Evolutionary conservation across 2,888 invertebrate species (phyloP).

Genomic region (Antitype chi): DNA sequence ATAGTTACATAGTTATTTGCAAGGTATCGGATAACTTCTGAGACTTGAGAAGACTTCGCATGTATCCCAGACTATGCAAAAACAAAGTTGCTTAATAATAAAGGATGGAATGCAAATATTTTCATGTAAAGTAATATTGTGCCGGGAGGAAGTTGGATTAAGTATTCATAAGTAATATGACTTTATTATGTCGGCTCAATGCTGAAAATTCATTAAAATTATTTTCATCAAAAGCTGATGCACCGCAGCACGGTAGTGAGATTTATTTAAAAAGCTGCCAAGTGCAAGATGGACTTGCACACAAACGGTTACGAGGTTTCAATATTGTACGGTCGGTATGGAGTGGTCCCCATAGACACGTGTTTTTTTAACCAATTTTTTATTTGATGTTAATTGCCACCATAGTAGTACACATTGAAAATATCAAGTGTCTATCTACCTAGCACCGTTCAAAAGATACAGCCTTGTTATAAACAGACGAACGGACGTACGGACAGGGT

Average conservation of each 20-base stretch:
- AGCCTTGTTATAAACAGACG: neutral
- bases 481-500: neutral
- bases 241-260: neutral
- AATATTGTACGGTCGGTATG: too few species aligned
- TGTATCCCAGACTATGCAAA: conserved; percentile 13
- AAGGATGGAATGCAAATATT: conserved; percentile 6
- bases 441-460: neutral
- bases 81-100: conserved; percentile 4
- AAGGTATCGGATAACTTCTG: conserved; percentile 11
- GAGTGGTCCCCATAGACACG: too few species aligned
- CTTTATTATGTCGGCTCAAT: neutral
- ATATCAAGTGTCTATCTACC: too few species aligned
- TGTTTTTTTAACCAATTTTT: neutral
- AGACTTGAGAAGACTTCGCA: conserved; percentile 7
- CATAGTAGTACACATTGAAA: too few species aligned
- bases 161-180: conserved; percentile 16
- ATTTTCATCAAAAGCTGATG: neutral
- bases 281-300: too few species aligned
- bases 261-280: neutral
- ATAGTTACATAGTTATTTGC: conserved; percentile 29
- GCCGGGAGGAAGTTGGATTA: conserved; percentile 11
- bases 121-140: neutral
- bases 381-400: neutral
- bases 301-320: too few species aligned
- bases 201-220: neutral